Base-by-base conservation (phyloP, 2,888 invertebrate species). In the Pollenia amentaria region DNA sequence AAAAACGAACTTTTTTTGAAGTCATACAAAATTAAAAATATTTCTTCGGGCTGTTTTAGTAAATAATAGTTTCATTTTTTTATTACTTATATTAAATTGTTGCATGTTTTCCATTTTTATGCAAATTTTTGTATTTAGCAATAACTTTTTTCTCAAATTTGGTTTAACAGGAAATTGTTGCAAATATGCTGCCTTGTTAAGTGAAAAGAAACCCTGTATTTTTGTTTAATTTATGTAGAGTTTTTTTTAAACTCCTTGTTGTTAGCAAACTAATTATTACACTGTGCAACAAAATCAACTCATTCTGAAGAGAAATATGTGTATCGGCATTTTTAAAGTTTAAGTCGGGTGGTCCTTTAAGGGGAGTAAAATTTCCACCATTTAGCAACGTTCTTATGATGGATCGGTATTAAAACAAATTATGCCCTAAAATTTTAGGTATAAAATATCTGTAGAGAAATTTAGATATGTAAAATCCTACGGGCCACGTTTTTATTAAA, bases 171-270 rank as follows among this genome's bases (percentile, higher is more conserved):
- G 79, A 79, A 83, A 83, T 76, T 86, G 79, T 83, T 75, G 79
- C 86, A 83, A 76, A 83, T 79, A 65, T 83, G 83, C n/a, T 83
- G 70, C 42, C 75, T 79, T 75, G 83, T 86, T 86, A 79, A 76
- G 57, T 86, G 65, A 75, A 82, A 76, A 60, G n/a, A 60, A 80
- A 82, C 75, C 48, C 73, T 73, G 48, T n/a, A 69, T 69, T 69
- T 69, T 75, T n/a, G 11, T 53, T 70, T 53, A 29, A 29, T 29
- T 29, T 44, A n/a, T 57, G 9, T 14, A 10, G 2, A 16, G 1
- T 21, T 73, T 75, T 21, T 67, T 18, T n/a, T 18, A 16, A 38
- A 38, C 16, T 44, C 2, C 16, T 48, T 51, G 14, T 21, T 53
- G 7, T 14, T n/a, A 14, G 11, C 6, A 44, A 46, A 44, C 75